These are phyloP conservation scores for Huso huso DNA, from an alignment of 2,797 vertebrate genomes.

Conservation along the genomic window DNA sequence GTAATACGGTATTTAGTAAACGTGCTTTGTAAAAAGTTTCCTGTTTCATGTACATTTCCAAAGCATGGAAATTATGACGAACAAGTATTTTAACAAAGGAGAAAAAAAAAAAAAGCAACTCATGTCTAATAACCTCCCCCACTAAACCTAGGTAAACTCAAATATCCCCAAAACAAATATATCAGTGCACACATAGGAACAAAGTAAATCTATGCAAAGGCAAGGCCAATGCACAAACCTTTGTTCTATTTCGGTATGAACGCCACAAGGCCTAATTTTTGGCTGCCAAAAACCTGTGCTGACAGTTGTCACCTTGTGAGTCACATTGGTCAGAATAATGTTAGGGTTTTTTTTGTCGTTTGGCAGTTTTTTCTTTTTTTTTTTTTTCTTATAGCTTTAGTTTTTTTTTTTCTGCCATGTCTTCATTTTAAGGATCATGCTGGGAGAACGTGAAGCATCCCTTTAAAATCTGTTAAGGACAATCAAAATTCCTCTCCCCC, in stretches of 20 bases:
- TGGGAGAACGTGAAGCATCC: not conserved
- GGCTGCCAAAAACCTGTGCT: not conserved
- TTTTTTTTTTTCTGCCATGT: not conserved
- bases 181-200: not conserved
- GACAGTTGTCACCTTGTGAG: not conserved
- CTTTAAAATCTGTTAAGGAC: not conserved
- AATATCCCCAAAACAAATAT: too few species aligned
- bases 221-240: too few species aligned
- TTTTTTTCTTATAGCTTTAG: not conserved
- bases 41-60: too few species aligned
- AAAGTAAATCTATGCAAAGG: too few species aligned
- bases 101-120: too few species aligned
- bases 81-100: too few species aligned
- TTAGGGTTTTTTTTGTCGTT: not conserved
- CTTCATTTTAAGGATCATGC: not conserved
- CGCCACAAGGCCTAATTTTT: not conserved
- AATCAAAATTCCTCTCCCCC: not conserved
- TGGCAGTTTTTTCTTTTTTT: not conserved
- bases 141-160: too few species aligned
- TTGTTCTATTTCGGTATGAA: too few species aligned
- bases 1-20: too few species aligned
- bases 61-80: too few species aligned
- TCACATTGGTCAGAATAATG: not conserved
- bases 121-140: too few species aligned
- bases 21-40: too few species aligned